phyloP scores from a whole-genome alignment of 2,113 vertebrate species.

The Apus apus region DNA sequence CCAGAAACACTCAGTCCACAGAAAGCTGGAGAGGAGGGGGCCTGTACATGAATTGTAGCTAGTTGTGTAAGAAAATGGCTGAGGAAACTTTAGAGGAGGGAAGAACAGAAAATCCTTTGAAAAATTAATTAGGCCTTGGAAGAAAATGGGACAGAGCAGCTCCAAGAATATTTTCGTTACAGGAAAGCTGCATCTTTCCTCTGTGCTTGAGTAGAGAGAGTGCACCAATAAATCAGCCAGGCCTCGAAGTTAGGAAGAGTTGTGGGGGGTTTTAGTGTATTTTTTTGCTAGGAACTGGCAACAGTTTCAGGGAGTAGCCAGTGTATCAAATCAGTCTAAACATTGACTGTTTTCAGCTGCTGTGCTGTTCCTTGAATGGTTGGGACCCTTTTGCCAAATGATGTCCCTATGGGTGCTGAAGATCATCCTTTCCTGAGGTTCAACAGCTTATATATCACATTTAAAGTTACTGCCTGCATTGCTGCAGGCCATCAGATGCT shows the following conservation, averaged over 20 bases:
- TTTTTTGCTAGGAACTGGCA: neutral
- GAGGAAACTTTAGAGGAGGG: neutral
- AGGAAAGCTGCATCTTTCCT: neutral
- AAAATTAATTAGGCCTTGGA: slow-evolving; percentile 40
- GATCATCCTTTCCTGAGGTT: neutral
- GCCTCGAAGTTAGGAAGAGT: neutral
- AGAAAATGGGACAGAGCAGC: slow-evolving; percentile 33
- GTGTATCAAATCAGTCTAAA: neutral
- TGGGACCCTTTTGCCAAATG: neutral
- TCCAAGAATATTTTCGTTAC: neutral
- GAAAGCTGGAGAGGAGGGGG: neutral
- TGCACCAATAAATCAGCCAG: neutral
- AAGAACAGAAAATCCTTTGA: neutral
- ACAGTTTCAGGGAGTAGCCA: neutral
- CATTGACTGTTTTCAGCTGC: neutral
- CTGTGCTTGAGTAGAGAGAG: neutral
- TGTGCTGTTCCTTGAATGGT: neutral
- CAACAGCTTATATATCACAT: fast-evolving
- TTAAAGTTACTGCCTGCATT: neutral
- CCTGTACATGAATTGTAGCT: neutral
- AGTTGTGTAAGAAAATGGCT: neutral
- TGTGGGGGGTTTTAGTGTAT: no score
- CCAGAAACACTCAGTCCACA: neutral
- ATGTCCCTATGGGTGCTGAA: neutral
- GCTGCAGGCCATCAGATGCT: fast-evolving